Evolutionary conservation across 2,797 vertebrate species (phyloP).

Genomic region (Gobionotothen gibberifrons): DNA sequence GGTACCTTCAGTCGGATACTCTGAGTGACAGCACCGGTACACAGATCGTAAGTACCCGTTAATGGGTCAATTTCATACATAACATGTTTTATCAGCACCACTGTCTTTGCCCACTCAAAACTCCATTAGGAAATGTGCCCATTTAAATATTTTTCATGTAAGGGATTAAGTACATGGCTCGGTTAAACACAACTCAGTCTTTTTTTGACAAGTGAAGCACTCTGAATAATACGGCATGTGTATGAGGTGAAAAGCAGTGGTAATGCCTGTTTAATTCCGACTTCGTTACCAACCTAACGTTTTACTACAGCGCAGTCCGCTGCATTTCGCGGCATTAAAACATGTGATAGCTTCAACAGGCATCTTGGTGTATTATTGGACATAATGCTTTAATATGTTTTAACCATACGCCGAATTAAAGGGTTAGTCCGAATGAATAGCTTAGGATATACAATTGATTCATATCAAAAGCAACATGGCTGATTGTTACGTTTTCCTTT

Average conservation of each 20-base stretch:
- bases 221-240: not conserved
- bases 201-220: not conserved
- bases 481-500: not conserved
- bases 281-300: not conserved
- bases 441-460: accelerated
- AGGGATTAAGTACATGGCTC: too few species aligned
- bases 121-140: not conserved
- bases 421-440: accelerated
- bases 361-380: not conserved
- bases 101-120: not conserved
- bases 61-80: not conserved
- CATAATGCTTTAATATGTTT: not conserved
- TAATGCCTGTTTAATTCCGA: not conserved
- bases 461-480: accelerated
- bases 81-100: not conserved
- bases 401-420: constrained; percentile 10
- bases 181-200: accelerated
- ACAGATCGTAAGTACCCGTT: constrained; percentile 18
- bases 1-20: too few species aligned
- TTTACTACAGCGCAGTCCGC: not conserved
- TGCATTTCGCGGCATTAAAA: not conserved
- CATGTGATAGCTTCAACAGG: not conserved
- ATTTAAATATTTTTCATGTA: not conserved
- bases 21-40: too few species aligned
- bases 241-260: accelerated